Base-by-base conservation (phyloP, 2,888 invertebrate genomes). In the Linnaemya vulpina region DNA sequence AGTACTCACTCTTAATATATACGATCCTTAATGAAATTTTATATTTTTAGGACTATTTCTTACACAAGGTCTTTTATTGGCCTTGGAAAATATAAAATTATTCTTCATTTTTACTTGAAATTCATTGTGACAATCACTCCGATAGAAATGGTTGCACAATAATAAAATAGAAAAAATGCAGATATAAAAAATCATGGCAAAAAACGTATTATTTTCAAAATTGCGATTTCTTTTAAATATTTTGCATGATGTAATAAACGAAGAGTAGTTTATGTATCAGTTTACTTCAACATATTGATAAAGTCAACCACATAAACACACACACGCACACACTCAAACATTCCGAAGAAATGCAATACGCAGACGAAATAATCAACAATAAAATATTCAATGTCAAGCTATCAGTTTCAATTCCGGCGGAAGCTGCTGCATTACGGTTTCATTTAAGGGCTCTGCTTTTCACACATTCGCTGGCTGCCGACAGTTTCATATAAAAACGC, bases 361-460 rank as follows among this genome's bases (percentile, higher is more conserved):
- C 0, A 30, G 30, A 35, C 2, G 40, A 13, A 55, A 30, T 20
- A 22, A 17, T 35, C 40, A 76, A 55, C 62, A 20, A 9, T 35
- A 17, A 43, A 46, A 40, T 49, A 70, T 62, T 62, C 53, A 67
- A 60, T 55, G 68, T 58, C 55, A 71, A 40, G 17, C 15, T 74
- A 83, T 87, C 58, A 67, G 68, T 84, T 86, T 84, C 86, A 86
- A 73, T 86, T 87, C 86, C 87, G 84, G 62, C 79, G 86, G 71
- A 74, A 80, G 76, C 70, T 58, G 58, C 53, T 58, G 58, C 53
- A 15, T 17, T 49, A 7, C n/a, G 77, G 51, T 40, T 13, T 76
- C n/a, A 17, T 65, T 30, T 60, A n/a, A 51, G 17, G 62, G 53
- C 70, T 71, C 40, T 49, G 30, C 58, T 71, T 70, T 73, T n/a